These are phyloP conservation scores for Eriosoma lanigerum DNA, from an alignment of 1,140 invertebrate species.

Conservation along the genomic window DNA sequence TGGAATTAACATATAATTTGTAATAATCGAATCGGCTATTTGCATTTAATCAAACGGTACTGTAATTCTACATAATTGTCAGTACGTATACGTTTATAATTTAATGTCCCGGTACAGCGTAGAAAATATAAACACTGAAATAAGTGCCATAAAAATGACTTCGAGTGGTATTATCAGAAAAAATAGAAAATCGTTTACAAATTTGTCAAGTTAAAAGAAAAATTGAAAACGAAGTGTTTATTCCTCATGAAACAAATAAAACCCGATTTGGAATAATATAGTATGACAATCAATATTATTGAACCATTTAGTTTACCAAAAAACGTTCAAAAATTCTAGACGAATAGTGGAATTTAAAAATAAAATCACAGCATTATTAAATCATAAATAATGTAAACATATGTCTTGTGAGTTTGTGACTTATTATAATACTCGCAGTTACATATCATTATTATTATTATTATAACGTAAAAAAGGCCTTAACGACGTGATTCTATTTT, in stretches of 20 bases:
- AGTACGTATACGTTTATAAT: too few relatives aligned
- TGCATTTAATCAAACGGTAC: too few relatives aligned
- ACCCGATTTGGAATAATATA: too few relatives aligned
- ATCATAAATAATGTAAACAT: not conserved
- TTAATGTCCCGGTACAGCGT: not conserved
- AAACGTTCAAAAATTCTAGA: not conserved
- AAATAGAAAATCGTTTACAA: too few relatives aligned
- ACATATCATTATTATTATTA: not conserved
- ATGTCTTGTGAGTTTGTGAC: too few relatives aligned
- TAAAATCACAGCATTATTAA: slow-evolving; percentile 2
- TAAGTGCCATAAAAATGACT: too few relatives aligned
- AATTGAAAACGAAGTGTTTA: slow-evolving; percentile 1
- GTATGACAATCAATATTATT: not conserved
- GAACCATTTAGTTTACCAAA: not conserved
- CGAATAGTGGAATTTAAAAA: slow-evolving; percentile 13
- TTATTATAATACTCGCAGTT: not conserved
- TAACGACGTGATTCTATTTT: not conserved
- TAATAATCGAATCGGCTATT: too few relatives aligned
- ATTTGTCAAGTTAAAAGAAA: not conserved
- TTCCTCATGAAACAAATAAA: not conserved
- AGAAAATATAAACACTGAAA: not conserved
- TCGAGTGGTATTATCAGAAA: too few relatives aligned
- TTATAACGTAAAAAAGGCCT: not conserved
- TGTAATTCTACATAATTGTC: too few relatives aligned
- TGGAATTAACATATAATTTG: too few relatives aligned